A percentile compares a stretch with the other conserved stretches of the same genome.
phyloP scores from a whole-genome alignment of 2,113 vertebrate genomes.

The Pseudolaguvia tuberculata region DNA sequence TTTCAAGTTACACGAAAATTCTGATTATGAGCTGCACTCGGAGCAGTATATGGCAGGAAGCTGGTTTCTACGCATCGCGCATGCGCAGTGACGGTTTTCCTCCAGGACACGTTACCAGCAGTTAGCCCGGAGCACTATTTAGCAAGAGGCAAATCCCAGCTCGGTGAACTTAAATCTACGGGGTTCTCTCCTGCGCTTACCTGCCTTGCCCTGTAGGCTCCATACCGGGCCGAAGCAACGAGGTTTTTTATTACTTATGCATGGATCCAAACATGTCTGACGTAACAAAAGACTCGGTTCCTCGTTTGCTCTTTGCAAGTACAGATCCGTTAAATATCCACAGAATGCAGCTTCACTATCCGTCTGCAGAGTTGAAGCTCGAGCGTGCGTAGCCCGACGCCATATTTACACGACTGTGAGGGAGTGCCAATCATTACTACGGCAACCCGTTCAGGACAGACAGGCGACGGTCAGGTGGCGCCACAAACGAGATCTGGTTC shows the following conservation, averaged over 20 bases:
- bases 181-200: constrained; percentile 60
- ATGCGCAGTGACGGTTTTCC: constrained; percentile 34
- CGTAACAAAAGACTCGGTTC: constrained; percentile 51
- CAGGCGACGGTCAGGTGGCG: too few relatives aligned
- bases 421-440: constrained; percentile 69
- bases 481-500: too few relatives aligned
- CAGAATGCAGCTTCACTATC: constrained; percentile 62
- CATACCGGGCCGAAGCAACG: constrained; percentile 60
- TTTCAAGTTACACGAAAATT: constrained; percentile 68
- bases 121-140: constrained; percentile 38
- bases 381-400: constrained; percentile 66
- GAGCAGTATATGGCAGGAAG: constrained; percentile 72
- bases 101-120: neutral
- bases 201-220: constrained; percentile 73
- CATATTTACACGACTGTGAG: constrained; percentile 74
- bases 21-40: constrained; percentile 59
- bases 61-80: constrained; percentile 45
- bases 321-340: constrained; percentile 40
- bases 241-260: constrained; percentile 59
- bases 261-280: constrained; percentile 63
- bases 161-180: constrained; percentile 54
- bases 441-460: constrained; percentile 58
- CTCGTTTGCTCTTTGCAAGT: constrained; percentile 61
- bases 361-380: constrained; percentile 66
- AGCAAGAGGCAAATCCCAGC: constrained; percentile 59